Base-by-base conservation (phyloP, 2,797 vertebrate species). In the Sebastes steindachneri region DNA sequence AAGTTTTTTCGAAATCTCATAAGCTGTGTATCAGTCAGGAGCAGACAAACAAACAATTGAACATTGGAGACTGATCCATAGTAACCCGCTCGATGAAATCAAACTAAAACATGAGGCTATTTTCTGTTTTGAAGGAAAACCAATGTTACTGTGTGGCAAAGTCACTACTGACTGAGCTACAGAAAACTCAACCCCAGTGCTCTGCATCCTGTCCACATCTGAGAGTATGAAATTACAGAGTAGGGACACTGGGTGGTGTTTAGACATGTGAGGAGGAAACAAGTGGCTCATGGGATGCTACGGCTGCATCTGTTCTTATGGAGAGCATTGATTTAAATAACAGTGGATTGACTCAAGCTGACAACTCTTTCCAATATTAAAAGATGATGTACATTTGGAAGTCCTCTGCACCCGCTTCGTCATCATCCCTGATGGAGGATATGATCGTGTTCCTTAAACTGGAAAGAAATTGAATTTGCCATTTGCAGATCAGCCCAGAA, bases 201-300 rank as follows among this genome's bases (percentile, higher is more conserved):
- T 35, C 48, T 68, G 75, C 68, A 66, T 71, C 67, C 57, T 6
- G 0, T 69, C 54, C 23, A 74, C 23, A 41, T 75, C 17, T 75
- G 14, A 82, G 26, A 70, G 79, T 73, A 75, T 88, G 85, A 89
- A 87, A 89, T 87, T 85, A 88, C 79, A 88, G 75, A 77, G 60
- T 2, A 31, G 55, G 59, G 23, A 21, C 41, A 80, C 57, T 21
- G 31, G 29, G 2, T 57, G 41, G 23, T 31, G 10, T 48, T 62
- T 3, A 45, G 26, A 82, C 3, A 77, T 57, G n/a, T 25, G 19
- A 14, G 48, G n/a, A 35, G 5, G 28, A 53, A 29, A 35, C 9
- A 68, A 58, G 21, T 15, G 17, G n/a, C 17, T 59, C n/a, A 45
- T 23, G 29, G 28, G 35, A 23, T 1, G 6, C 33, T 31, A 4